Base-by-base conservation (phyloP, 2,113 vertebrate species). In the Pterocles orientalis region DNA sequence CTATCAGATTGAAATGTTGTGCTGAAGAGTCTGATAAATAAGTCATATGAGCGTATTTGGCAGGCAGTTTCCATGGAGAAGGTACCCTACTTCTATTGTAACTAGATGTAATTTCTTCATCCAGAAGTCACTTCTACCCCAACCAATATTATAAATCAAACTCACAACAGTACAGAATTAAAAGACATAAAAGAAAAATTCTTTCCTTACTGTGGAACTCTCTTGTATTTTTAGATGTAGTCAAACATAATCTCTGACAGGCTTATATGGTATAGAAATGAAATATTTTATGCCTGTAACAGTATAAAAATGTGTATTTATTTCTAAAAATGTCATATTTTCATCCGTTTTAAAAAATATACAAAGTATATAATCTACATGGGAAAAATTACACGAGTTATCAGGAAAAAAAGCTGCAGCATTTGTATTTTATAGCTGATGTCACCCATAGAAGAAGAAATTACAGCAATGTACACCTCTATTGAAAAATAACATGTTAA, bases 11-110 rank as follows among this genome's bases (percentile, higher is more conserved):
- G 82, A 90, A 69, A 61, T 77, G 76, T 26, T 54, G 5, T 66
- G 12, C 36, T 77, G 75, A 86, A 86, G 33, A 90, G 61, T 90
- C 62, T 75, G 79, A 90, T 85, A 91, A 94, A 82, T 95, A 94
- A 95, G 45, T 92, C 28, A 91, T 80, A 34, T 66, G 66, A 88
- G 33, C 47, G 16, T 80, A 81, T 82, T 70, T 85, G 89, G 78
- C 50, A 58, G 51, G 29, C 71, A 88, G 92, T 95, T 96, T 92
- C 85, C 64, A 77, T 92, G 78, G 82, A 93, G 79, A 91, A 88
- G 26, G 56, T 82, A 60, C 26, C 9, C n/a, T 78, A 29, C 39
- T 84, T 94, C 47, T 39, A 25, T 56, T 94, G 79, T 47, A 75
- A 66, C 43, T 71, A 48, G 39, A 68, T 92, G n/a, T 39, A 68